Evolutionary conservation across 2,113 vertebrate genomes (phyloP).

Genomic region (Cairina moschata): DNA sequence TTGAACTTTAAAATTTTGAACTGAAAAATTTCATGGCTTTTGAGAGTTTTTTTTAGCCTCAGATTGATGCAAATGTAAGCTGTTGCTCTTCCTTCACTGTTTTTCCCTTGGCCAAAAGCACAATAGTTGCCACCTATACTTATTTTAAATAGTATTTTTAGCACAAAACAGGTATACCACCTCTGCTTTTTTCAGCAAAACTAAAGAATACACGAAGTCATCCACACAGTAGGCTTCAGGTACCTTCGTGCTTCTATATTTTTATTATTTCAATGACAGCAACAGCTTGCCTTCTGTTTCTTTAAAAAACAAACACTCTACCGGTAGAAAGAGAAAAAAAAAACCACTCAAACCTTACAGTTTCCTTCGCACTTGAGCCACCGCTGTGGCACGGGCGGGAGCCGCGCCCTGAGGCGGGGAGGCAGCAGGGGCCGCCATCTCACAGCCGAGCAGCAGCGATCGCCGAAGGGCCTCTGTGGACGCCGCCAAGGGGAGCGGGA

Average conservation of each 20-base stretch:
- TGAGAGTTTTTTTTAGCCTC: fast-evolving
- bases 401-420: fast-evolving
- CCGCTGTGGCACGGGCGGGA: fast-evolving
- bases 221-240: not conserved
- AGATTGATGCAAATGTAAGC: not conserved
- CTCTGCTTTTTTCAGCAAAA: not conserved
- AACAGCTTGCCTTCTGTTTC: not conserved
- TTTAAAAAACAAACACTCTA: not conserved
- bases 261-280: no score
- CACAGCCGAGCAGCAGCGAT: fast-evolving
- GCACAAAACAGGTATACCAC: not conserved
- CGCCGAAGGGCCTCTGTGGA: fast-evolving
- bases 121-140: not conserved
- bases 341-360: not conserved
- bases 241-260: not conserved
- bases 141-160: not conserved
- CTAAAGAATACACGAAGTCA: not conserved
- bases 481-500: fast-evolving
- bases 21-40: not conserved
- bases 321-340: not conserved
- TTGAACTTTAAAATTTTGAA: not conserved
- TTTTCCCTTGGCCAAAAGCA: not conserved
- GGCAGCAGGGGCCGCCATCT: fast-evolving
- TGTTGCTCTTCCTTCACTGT: not conserved
- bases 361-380: not conserved